Evolutionary conservation across 2,113 vertebrate genomes (phyloP), one percentile per base, ranked within the genome.

Genomic region (Rana temporaria): DNA sequence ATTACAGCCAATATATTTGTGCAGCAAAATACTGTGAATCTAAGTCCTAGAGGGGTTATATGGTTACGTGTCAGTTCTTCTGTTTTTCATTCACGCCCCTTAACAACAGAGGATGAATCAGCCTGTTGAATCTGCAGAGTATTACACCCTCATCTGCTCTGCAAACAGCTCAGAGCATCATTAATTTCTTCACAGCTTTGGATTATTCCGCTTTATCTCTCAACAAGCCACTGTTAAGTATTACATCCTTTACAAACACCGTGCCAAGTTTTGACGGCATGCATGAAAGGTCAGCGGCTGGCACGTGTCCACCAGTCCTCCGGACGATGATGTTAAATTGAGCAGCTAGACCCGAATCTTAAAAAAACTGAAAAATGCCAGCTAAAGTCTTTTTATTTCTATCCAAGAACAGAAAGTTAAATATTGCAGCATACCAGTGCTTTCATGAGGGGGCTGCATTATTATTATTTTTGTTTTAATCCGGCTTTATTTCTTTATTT

Each of bases 1-100:
- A 48, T 48, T 48, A 48, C 42, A 48, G 42, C 42, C 42, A 48
- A 8, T 48, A 24, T 63, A 14, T 26, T 63, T 20, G n/a, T n/a
- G 60, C 14, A 63, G 24, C 24, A 63, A 26, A 24, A 26, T 26
- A 63, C 20, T 4, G 20, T 63, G 60, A 14, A 63, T 14, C 11
- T 22, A 19, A 62, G 22, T 62, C 42, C 42, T 12, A 20, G 34
- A 55, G 32, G 32, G 12, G 4, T 15, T 16, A 78, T 26, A 20
- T 73, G 69, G 24, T 81, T 73, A 56, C 26, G 59, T 81, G 79
- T 81, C 57, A 72, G 42, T 72, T 63, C 18, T 72, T 48, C 12
- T 20, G 18, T 22, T 55, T 56, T 64, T n/a, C 24, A 22, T 34
- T 80, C 57, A 71, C 69, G 26, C 69, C 69, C 68, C 68, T 30